These are phyloP conservation scores for Momotus momota DNA, from an alignment of 2,797 vertebrate genomes.

Conservation along the genomic window DNA sequence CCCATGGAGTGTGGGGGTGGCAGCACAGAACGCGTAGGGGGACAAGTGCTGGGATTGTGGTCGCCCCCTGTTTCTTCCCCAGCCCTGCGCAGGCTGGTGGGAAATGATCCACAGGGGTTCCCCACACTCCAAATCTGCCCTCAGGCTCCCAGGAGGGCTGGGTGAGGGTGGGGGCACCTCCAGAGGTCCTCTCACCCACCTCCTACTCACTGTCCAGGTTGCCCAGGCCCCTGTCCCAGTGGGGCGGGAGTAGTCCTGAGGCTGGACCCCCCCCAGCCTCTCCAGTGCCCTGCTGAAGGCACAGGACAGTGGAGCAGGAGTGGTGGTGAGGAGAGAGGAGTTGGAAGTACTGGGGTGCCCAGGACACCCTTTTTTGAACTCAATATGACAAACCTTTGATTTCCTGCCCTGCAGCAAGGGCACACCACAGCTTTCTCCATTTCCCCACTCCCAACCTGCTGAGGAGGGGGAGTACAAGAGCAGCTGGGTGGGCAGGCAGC, in stretches of 20 bases:
- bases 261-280: not conserved
- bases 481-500: not conserved
- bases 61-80: not conserved
- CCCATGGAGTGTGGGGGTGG: not conserved
- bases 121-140: not conserved
- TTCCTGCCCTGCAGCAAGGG: not conserved
- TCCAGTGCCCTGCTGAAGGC: fast-evolving
- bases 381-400: fast-evolving
- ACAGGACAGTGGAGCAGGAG: fast-evolving
- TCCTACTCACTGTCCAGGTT: fast-evolving
- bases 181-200: fast-evolving
- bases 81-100: not conserved
- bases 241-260: not conserved
- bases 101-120: not conserved
- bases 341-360: not conserved
- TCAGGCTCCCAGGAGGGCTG: not conserved
- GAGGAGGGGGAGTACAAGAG: not conserved
- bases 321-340: fast-evolving
- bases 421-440: fast-evolving
- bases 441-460: not conserved
- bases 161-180: not conserved
- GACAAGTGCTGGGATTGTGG: fast-evolving
- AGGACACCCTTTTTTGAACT: fast-evolving
- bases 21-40: fast-evolving
- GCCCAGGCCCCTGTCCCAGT: fast-evolving